Percentiles rank a stretch among this genome's conserved stretches.
Conservation (phyloP, 2,113 vertebrate genomes). For the Melanotaenia duboulayi region DNA sequence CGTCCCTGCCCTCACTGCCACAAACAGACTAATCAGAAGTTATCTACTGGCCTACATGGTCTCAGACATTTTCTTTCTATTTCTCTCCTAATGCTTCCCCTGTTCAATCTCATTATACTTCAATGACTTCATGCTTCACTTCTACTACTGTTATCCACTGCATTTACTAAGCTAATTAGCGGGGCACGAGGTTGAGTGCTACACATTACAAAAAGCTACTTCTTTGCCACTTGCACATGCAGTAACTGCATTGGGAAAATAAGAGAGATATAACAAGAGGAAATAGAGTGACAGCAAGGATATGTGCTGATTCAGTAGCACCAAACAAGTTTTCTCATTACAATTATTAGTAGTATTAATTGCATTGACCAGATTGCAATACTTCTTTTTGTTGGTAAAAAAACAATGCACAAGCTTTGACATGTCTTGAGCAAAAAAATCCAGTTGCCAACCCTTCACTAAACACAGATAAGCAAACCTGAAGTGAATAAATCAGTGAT, state of each 20-base stretch:
- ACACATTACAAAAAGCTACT: slow-evolving; percentile 57
- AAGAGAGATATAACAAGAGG: neutral
- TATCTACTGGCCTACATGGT: slow-evolving; percentile 8
- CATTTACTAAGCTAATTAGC: slow-evolving; percentile 72
- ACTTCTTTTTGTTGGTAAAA: neutral
- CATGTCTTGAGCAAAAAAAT: neutral
- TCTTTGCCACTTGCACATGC: slow-evolving; percentile 47
- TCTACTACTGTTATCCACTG: slow-evolving; percentile 63
- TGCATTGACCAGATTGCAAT: neutral
- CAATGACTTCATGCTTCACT: slow-evolving; percentile 62
- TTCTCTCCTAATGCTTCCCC: slow-evolving; percentile 11
- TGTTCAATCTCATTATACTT: slow-evolving; percentile 48
- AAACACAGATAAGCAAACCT: neutral
- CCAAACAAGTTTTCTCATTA: neutral
- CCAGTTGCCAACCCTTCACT: neutral
- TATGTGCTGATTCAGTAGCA: neutral
- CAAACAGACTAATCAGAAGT: slow-evolving; percentile 44
- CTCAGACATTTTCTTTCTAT: neutral
- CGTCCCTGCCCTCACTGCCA: slow-evolving; percentile 23
- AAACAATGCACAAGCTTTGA: neutral
- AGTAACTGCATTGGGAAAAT: slow-evolving; percentile 12
- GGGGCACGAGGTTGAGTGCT: slow-evolving; percentile 65
- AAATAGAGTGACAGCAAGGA: neutral
- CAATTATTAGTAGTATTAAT: neutral
- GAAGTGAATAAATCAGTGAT: slow-evolving; percentile 4